These are phyloP conservation scores for Corythornis vintsioides DNA, from an alignment of 2,113 vertebrate species.

Conservation along the genomic window DNA sequence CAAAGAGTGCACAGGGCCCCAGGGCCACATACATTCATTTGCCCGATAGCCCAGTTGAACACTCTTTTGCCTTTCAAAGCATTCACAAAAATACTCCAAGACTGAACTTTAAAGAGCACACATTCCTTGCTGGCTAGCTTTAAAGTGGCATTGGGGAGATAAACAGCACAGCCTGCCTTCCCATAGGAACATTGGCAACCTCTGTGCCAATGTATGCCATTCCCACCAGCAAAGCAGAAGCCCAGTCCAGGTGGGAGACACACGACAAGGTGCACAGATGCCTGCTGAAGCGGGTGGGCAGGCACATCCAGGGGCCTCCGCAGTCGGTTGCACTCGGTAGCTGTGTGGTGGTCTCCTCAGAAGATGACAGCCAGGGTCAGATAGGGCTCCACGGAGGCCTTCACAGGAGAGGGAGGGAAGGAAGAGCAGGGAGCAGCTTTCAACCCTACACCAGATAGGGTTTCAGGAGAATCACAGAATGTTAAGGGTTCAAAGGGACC, in stretches of 20 bases:
- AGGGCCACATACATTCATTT: not conserved
- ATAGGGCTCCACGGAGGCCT: no score
- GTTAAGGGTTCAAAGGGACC: no score
- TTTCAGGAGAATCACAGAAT: no score
- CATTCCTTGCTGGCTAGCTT: not conserved
- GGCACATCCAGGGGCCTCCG: fast-evolving
- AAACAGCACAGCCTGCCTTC: not conserved
- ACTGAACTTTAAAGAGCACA: not conserved
- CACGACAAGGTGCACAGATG: not conserved
- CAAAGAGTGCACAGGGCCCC: fast-evolving
- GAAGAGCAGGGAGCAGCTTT: not conserved
- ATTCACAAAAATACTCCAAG: not conserved
- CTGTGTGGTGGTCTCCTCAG: fast-evolving
- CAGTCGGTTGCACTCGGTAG: fast-evolving
- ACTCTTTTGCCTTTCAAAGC: slow-evolving; percentile 50
- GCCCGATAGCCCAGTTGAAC: not conserved
- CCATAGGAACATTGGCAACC: not conserved
- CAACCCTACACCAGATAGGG: no score
- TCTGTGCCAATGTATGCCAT: fast-evolving
- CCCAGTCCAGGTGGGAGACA: not conserved
- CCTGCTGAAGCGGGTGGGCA: not conserved
- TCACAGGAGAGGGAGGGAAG: not conserved
- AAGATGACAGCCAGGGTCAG: not conserved
- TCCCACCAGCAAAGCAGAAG: not conserved
- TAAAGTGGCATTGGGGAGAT: not conserved